Evolutionary conservation across 2,888 invertebrate species (phyloP), one percentile per base, ranked within the genome.

Genomic region (Hypomecis punctinalis): DNA sequence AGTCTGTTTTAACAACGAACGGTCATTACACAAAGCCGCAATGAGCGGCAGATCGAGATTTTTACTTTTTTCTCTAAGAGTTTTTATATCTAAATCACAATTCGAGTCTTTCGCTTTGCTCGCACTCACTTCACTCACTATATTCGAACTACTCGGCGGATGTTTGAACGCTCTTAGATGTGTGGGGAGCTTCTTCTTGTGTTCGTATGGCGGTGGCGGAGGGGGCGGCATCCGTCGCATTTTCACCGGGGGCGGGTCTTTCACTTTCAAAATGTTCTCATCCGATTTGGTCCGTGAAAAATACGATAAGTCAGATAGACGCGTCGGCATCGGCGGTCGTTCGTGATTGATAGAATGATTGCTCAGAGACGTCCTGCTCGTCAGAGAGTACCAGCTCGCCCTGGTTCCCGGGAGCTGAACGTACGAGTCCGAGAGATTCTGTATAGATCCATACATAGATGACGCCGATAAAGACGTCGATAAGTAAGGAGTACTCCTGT

Each of bases 1-100:
- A 56, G 97, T 97, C 89, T 97, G 97, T 88, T 97, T 97, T 65
- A 97, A 93, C 79, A 98, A 94, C 66, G 97, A 97, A 64, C 97
- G 95, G 88, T 98, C 98, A 85, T 98, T 98, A 93, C 98, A 98
- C 75, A 98, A 94, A 10, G 98, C 98, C 66, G 98, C 97, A 82
- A 98, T 98, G 67, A 99, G 93, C 23, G 98, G 98, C 86, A 98
- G 93, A 90, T 98, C 98, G 80, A 98, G 94, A 84, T 97, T 97
- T 83, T 96, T 96, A 89, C 97, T 97, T 90, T 97, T 97, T 89
- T 97, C 97, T 64, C 97, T 94, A 68, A 98, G 93, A 73, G 96
- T 95, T 80, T 96, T 96, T 78, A 98, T 97, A 87, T 98, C 98
- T 88, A 93, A 84, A 86, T 92, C 93, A 89, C 91, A 89, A 86